phyloP scores from a whole-genome alignment of 1,140 invertebrate genomes.

The Megathymus violae region DNA sequence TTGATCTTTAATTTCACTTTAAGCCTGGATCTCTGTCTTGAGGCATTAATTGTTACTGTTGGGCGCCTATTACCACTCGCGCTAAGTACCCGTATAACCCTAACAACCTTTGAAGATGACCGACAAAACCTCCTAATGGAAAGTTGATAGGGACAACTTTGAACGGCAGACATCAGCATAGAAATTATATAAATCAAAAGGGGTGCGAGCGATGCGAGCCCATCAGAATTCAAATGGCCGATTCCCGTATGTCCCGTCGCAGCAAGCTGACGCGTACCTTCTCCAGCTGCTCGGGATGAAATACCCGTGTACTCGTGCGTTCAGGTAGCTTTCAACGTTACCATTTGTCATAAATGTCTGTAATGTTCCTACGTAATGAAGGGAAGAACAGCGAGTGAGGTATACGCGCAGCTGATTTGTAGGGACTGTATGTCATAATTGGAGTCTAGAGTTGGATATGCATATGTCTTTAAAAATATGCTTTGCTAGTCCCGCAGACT shows the following conservation, averaged over 20 bases:
- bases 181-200: conserved; percentile 50
- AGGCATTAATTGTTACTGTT: too few species aligned
- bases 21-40: background rate
- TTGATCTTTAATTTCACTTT: background rate
- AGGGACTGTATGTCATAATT: too few species aligned
- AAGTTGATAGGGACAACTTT: conserved; percentile 16
- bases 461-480: too few species aligned
- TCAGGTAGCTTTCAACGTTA: conserved; percentile 6
- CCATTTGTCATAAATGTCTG: conserved; percentile 22
- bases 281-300: conserved; percentile 17
- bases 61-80: too few species aligned
- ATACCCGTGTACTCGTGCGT: conserved; percentile 15
- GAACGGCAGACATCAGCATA: conserved; percentile 34
- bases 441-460: too few species aligned
- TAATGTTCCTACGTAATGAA: too few species aligned
- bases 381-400: too few species aligned
- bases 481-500: too few species aligned
- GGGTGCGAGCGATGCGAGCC: conserved; percentile 21
- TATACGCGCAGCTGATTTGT: too few species aligned
- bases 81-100: too few species aligned
- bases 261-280: conserved; percentile 31
- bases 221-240: conserved; percentile 37
- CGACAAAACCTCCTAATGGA: background rate
- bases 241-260: conserved; percentile 24
- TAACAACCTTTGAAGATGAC: too few species aligned